phyloP scores from a whole-genome alignment of 1,140 invertebrate species.

The Neodiprion lecontei region DNA sequence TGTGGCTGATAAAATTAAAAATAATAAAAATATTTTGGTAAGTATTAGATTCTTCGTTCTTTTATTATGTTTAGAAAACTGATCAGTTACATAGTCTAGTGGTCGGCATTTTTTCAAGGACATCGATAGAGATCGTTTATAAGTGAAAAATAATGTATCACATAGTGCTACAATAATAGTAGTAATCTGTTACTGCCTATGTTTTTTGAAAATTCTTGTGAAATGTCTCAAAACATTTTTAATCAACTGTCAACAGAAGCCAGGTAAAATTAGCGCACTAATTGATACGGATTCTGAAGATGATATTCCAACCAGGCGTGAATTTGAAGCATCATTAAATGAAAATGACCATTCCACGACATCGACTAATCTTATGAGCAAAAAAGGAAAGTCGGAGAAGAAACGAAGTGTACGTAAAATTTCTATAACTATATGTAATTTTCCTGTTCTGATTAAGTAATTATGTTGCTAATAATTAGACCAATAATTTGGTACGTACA shows the following conservation, averaged over 20 bases:
- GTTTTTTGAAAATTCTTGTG: too few species aligned
- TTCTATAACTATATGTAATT: conserved; percentile 17
- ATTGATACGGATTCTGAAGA: conserved; percentile 39
- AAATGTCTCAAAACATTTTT: neutral
- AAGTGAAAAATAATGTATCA: conserved; percentile 15
- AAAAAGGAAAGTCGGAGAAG: conserved; percentile 19
- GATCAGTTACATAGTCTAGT: neutral
- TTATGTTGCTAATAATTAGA: conserved; percentile 5
- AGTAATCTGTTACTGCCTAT: too few species aligned
- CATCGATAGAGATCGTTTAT: neutral
- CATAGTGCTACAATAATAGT: too few species aligned
- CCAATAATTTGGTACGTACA: conserved; percentile 20
- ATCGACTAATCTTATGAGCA: conserved; percentile 20
- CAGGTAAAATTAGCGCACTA: conserved; percentile 30
- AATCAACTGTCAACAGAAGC: conserved; percentile 29
- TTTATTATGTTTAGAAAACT: neutral
- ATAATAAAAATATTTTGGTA: neutral
- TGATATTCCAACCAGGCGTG: neutral
- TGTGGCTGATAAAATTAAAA: neutral
- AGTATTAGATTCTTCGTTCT: neutral
- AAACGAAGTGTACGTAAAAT: neutral
- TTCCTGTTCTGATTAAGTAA: neutral
- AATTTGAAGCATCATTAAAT: conserved; percentile 13
- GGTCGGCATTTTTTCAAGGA: neutral
- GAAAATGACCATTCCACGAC: conserved; percentile 11